Conservation (phyloP, 2,797 vertebrate species). For the Sebastes minor region DNA sequence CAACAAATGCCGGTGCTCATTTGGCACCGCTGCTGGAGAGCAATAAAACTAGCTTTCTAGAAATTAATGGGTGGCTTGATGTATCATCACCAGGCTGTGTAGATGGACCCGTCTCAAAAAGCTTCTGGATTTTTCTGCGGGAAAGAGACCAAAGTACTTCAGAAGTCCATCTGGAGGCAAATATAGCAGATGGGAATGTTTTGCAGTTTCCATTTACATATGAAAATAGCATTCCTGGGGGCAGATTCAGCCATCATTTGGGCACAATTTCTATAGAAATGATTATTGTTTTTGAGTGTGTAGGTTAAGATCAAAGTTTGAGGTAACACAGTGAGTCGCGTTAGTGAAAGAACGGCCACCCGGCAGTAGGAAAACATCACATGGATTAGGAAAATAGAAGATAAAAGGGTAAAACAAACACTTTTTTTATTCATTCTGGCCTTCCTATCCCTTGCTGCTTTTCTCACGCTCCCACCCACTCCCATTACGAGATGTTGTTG, state of each 20-base stretch:
- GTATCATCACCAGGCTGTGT: conserved; percentile 18
- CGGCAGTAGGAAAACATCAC: neutral
- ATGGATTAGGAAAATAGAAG: neutral
- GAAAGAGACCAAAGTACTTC: conserved; percentile 49
- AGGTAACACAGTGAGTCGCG: neutral
- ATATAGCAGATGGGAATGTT: conserved; percentile 48
- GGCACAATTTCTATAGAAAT: conserved; percentile 20
- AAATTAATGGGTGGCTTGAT: conserved; percentile 38
- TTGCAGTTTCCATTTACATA: conserved; percentile 34
- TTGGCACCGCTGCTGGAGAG: conserved; percentile 11
- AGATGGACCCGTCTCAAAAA: conserved; percentile 38
- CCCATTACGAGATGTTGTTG: conserved; percentile 27
- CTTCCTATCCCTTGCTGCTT: conserved; percentile 5
- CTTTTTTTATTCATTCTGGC: neutral
- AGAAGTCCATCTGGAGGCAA: conserved; percentile 57
- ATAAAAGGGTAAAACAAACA: conserved; percentile 19
- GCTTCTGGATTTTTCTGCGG: conserved; percentile 30
- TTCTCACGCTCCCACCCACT: conserved; percentile 30
- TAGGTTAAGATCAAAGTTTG: conserved; percentile 28
- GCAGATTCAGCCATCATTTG: conserved; percentile 13
- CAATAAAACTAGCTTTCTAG: conserved; percentile 28
- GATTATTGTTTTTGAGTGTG: conserved; percentile 17
- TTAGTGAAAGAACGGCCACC: neutral
- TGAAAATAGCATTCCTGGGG: conserved; percentile 19
- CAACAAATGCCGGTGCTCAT: conserved; percentile 23